A percentile compares a stretch with the other conserved stretches of the same genome.
Evolutionary conservation across 2,113 vertebrate species (phyloP).

Genomic region (Peucedramus taeniatus): DNA sequence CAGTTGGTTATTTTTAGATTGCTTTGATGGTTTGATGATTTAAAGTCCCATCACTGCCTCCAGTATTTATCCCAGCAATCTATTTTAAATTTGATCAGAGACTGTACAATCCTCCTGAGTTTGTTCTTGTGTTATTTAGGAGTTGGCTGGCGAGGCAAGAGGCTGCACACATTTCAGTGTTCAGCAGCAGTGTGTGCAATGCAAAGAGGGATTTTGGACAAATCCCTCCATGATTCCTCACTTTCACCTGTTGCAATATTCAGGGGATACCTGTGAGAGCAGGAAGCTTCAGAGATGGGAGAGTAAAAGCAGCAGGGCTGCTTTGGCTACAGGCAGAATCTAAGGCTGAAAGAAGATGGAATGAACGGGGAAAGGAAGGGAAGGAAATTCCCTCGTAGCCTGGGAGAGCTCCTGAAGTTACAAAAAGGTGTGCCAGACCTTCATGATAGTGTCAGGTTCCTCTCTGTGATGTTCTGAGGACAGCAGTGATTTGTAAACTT

Average conservation of each 20-base stretch:
- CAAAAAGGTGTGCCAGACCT: neutral
- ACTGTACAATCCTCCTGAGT: neutral
- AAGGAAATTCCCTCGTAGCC: neutral
- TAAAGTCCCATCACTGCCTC: slow-evolving; percentile 3
- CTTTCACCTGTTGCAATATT: neutral
- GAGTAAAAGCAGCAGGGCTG: neutral
- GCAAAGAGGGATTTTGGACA: neutral
- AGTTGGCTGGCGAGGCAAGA: neutral
- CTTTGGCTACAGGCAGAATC: neutral
- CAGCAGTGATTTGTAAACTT: neutral
- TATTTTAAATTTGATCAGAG: slow-evolving; percentile 17
- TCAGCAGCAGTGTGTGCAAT: neutral
- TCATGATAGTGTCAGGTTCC: neutral
- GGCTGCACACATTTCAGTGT: neutral
- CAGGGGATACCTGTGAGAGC: neutral
- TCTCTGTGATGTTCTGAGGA: neutral
- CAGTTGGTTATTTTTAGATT: slow-evolving; percentile 34
- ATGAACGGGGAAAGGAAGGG: neutral
- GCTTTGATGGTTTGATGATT: slow-evolving; percentile 24
- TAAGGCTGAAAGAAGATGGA: neutral
- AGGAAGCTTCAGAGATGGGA: neutral
- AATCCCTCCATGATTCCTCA: neutral
- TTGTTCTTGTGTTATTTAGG: neutral
- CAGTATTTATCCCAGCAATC: slow-evolving; percentile 17
- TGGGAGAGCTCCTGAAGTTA: neutral